Evolutionary conservation across 2,797 vertebrate genomes (phyloP).

Genomic region (Chaetophractus vellerosus): DNA sequence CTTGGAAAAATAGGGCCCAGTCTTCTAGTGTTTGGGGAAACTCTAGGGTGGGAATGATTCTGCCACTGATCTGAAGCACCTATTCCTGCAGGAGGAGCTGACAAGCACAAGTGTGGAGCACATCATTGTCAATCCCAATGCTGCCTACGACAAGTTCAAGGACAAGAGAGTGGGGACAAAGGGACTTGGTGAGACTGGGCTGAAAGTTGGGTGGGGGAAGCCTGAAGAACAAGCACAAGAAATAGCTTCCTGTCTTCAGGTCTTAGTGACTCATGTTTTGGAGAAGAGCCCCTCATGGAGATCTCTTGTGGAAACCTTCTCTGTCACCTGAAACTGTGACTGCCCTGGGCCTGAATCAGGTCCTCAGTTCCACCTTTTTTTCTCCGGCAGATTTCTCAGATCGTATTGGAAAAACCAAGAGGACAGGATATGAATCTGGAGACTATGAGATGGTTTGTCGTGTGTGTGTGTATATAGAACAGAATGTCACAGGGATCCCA

Average conservation of each 20-base stretch:
- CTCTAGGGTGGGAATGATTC: background rate
- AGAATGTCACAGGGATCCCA: background rate
- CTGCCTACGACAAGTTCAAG: conserved; percentile 98
- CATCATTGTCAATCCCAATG: conserved; percentile 98
- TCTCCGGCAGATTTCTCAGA: conserved; percentile 95
- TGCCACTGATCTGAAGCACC: conserved; percentile 33
- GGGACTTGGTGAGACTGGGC: conserved; percentile 92
- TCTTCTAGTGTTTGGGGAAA: conserved; percentile 32
- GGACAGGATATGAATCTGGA: conserved; percentile 97
- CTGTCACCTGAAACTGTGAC: background rate
- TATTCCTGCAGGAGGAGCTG: conserved; percentile 94
- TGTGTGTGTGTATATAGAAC: conserved; percentile 43
- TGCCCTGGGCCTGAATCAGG: background rate
- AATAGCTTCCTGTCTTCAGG: background rate
- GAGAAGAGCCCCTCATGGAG: background rate
- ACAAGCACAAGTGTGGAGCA: conserved; percentile 98
- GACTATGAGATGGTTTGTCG: conserved; percentile 97
- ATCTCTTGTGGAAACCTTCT: background rate
- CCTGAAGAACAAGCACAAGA: background rate
- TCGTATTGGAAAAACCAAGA: conserved; percentile 94
- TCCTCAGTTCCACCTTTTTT: conserved; percentile 76
- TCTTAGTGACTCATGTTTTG: background rate
- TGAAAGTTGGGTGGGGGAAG: background rate
- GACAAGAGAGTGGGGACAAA: conserved; percentile 96
- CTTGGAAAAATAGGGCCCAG: conserved; percentile 14